Conservation (phyloP, 2,113 vertebrate genomes). For the Catharus minimus region DNA sequence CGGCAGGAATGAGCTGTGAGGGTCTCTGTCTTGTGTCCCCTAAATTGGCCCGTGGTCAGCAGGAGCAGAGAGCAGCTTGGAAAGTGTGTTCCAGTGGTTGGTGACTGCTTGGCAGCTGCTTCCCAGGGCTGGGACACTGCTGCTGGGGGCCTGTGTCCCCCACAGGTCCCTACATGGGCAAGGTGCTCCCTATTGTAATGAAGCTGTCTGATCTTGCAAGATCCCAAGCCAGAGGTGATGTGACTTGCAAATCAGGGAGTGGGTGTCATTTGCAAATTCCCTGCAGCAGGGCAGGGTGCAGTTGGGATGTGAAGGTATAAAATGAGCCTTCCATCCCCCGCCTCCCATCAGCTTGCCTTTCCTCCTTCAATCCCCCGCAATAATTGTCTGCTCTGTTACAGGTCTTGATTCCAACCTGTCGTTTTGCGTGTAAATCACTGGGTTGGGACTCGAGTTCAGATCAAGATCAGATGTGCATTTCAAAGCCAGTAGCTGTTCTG, state of each 20-base stretch:
- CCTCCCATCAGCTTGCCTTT: neutral
- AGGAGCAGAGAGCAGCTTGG: neutral
- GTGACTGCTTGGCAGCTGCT: neutral
- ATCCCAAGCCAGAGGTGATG: conserved; percentile 10
- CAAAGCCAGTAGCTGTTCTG: neutral
- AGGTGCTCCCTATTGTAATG: neutral
- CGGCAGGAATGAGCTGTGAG: neutral
- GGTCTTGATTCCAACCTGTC: conserved; percentile 8
- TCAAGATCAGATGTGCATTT: neutral
- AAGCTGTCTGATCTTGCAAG: neutral
- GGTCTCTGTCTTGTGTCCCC: neutral
- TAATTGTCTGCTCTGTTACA: conserved; percentile 24
- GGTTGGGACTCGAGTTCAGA: neutral
- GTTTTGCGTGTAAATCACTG: neutral
- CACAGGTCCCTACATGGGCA: fast-evolving
- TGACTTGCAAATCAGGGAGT: conserved; percentile 57
- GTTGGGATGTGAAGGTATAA: neutral
- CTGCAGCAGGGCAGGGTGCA: conserved; percentile 28
- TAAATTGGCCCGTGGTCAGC: fast-evolving
- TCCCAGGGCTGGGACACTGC: neutral
- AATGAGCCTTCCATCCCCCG: neutral
- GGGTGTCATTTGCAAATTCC: conserved; percentile 47
- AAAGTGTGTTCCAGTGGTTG: neutral
- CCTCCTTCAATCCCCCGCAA: neutral
- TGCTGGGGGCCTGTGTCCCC: neutral